These are phyloP conservation scores for Trissolcus basalis DNA, from an alignment of 1,140 invertebrate species.

Conservation along the genomic window DNA sequence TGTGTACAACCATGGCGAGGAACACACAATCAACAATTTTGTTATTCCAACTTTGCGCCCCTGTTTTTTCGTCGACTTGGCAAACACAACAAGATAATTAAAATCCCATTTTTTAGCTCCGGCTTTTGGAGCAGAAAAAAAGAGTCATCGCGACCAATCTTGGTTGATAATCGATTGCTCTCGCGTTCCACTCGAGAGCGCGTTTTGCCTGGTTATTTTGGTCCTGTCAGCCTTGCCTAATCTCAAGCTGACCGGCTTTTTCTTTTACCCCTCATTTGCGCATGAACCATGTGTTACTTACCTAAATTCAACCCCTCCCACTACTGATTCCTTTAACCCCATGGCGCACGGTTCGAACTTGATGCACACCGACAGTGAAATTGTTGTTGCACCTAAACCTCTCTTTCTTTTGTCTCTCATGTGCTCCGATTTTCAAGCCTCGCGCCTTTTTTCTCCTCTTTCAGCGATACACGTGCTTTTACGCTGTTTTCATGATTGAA, in stretches of 20 bases:
- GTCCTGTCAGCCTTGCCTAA: slow-evolving; percentile 44
- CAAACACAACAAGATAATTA: no score
- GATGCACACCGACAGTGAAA: slow-evolving; percentile 15
- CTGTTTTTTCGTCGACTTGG: not conserved
- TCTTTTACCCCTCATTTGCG: slow-evolving; percentile 27
- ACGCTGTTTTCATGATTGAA: no score
- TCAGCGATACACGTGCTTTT: no score
- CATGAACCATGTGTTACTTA: slow-evolving; percentile 46
- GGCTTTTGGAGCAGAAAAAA: no score
- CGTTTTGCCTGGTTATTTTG: slow-evolving; percentile 46
- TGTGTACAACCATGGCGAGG: slow-evolving; percentile 4
- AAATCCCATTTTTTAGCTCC: no score
- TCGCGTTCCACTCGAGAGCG: slow-evolving; percentile 43
- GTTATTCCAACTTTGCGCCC: not conserved
- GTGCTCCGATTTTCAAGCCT: not conserved
- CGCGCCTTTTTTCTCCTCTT: slow-evolving; percentile 2
- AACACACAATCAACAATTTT: not conserved
- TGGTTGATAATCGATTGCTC: slow-evolving; percentile 50
- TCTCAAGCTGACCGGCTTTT: slow-evolving; percentile 43
- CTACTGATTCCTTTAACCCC: not conserved
- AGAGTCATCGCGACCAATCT: slow-evolving; percentile 30
- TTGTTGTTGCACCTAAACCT: slow-evolving; percentile 14
- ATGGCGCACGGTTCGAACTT: slow-evolving; percentile 13
- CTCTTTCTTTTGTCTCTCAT: slow-evolving; percentile 5
- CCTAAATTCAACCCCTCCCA: slow-evolving; percentile 28